phyloP scores from a whole-genome alignment of 2,113 vertebrate genomes.

The Forbesichthys papilliferus region DNA sequence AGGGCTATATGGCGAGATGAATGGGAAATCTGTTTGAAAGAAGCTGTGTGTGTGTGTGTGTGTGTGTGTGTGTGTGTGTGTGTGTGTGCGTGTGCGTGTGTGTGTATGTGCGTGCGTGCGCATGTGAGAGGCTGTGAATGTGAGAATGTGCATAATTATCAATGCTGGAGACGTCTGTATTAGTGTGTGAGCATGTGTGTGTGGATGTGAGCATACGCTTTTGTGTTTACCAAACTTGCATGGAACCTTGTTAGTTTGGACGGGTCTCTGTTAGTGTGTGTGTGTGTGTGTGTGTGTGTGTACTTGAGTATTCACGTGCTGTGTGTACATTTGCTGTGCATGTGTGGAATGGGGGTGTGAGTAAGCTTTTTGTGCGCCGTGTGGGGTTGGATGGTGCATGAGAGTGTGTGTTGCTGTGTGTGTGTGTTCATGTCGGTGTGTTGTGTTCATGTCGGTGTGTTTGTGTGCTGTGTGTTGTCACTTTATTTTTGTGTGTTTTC shows the following conservation, averaged over 20 bases:
- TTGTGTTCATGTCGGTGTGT: conserved; percentile 38
- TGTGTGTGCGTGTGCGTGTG: conserved; percentile 12
- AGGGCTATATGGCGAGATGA: conserved; percentile 23
- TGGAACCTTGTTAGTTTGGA: no score
- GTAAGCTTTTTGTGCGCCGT: neutral
- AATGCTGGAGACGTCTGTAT: no score
- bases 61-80: neutral
- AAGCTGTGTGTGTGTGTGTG: conserved; percentile 28
- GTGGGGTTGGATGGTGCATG: no score
- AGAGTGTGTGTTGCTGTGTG: conserved; percentile 15
- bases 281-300: conserved; percentile 30
- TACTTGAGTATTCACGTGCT: conserved; percentile 20
- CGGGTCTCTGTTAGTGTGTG: conserved; percentile 1
- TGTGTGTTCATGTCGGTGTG: neutral
- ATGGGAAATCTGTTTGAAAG: conserved; percentile 25
- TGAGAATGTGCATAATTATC: no score
- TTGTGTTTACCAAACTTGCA: no score
- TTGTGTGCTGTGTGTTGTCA: conserved; percentile 29
- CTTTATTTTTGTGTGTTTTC: conserved; percentile 16
- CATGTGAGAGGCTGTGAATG: no score
- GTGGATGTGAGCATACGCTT: neutral
- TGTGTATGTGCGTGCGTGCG: neutral
- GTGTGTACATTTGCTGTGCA: conserved; percentile 5
- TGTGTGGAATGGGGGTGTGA: neutral
- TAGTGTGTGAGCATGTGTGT: no score